These are phyloP conservation scores for Upupa epops DNA, from an alignment of 2,113 vertebrate genomes.

Conservation along the genomic window DNA sequence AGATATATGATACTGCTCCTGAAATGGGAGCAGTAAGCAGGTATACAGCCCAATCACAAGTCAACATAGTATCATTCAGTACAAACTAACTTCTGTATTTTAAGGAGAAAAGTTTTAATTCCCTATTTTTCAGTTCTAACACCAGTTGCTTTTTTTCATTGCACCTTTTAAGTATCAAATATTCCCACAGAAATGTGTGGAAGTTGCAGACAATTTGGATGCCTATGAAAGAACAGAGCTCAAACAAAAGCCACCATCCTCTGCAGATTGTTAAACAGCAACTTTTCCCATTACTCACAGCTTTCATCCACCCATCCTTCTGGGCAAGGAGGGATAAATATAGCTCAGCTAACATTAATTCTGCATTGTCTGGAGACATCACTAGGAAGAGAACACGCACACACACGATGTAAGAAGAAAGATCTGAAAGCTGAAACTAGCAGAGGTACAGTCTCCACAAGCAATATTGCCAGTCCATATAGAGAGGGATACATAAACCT, in stretches of 20 bases:
- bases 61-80: background rate
- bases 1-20: background rate
- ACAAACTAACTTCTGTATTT: background rate
- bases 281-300: conserved; percentile 22
- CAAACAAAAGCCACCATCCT: conserved; percentile 26
- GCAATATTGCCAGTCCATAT: background rate
- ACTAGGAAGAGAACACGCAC: background rate
- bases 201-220: background rate
- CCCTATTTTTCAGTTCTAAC: background rate
- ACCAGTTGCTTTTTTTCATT: background rate
- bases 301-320: conserved; percentile 59
- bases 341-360: conserved; percentile 39
- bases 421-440: background rate
- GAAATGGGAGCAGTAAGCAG: background rate
- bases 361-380: conserved; percentile 7
- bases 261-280: conserved; percentile 5
- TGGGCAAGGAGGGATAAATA: conserved; percentile 31
- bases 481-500: background rate
- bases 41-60: background rate
- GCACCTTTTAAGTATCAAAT: background rate
- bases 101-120: background rate
- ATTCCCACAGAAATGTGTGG: background rate
- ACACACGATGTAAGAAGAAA: background rate
- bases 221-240: conserved; percentile 4
- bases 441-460: background rate